A percentile compares a stretch with the other conserved stretches of the same genome.
These are phyloP conservation scores for Melanchra persicariae DNA, from an alignment of 2,888 invertebrate species.

Conservation along the genomic window DNA sequence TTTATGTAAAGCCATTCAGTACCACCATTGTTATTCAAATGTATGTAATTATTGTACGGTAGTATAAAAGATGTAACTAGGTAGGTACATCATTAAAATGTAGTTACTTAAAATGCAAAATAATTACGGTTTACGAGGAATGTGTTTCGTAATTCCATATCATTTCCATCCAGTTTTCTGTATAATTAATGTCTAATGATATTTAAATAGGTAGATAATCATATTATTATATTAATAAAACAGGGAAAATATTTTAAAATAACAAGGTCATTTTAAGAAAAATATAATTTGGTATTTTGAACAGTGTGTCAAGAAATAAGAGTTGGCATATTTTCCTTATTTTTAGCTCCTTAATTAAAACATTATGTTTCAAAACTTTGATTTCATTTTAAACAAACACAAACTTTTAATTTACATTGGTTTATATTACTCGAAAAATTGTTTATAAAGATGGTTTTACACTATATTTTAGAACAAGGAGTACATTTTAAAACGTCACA, in stretches of 20 bases:
- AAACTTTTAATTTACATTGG: too few species aligned
- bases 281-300: background rate
- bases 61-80: background rate
- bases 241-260: background rate
- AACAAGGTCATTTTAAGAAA: background rate
- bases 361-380: background rate
- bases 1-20: background rate
- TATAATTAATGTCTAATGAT: background rate
- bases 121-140: background rate
- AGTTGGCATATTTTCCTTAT: background rate
- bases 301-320: background rate
- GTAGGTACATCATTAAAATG: background rate
- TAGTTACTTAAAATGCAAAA: background rate
- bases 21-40: background rate
- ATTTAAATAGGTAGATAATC: background rate
- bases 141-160: background rate
- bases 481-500: too few species aligned
- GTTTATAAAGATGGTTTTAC: too few species aligned
- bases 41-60: background rate
- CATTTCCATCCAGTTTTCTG: background rate
- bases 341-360: background rate
- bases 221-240: background rate
- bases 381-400: background rate
- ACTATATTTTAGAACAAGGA: too few species aligned
- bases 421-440: too few species aligned